Conservation (phyloP, 2,797 vertebrate species). For the Poecilia picta region DNA sequence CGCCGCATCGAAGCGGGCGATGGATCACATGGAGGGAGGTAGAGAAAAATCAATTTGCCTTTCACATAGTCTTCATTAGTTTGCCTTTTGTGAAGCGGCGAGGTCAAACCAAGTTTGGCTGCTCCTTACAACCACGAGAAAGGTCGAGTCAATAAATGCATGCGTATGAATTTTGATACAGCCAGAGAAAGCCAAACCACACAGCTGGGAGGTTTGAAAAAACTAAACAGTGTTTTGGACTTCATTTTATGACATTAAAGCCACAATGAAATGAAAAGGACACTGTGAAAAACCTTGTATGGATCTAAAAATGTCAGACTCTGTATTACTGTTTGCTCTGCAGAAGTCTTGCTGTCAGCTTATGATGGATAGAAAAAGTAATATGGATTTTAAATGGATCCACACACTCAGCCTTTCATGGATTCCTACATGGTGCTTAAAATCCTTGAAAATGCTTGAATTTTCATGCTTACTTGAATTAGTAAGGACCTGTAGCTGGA, state of each 20-base stretch:
- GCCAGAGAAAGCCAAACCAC: constrained; percentile 4
- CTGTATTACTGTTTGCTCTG: not conserved
- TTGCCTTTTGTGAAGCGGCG: constrained; percentile 65
- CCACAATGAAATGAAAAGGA: constrained; percentile 15
- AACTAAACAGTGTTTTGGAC: constrained; percentile 8
- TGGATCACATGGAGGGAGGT: constrained; percentile 38
- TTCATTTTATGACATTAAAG: constrained; percentile 7
- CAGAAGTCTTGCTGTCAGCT: constrained; percentile 3
- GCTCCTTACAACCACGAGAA: constrained; percentile 56
- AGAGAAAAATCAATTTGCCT: constrained; percentile 69
- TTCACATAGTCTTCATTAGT: constrained; percentile 79
- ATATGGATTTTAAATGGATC: constrained; percentile 1
- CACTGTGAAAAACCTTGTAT: constrained; percentile 1
- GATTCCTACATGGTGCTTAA: no score
- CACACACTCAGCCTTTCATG: not conserved
- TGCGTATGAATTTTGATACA: constrained; percentile 34
- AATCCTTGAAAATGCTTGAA: no score
- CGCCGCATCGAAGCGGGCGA: constrained; percentile 16
- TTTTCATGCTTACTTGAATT: no score
- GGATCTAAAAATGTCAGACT: not conserved
- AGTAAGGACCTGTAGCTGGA: no score
- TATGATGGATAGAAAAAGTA: constrained; percentile 2
- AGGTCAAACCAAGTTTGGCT: constrained; percentile 66
- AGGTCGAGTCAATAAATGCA: constrained; percentile 69
- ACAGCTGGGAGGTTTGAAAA: constrained; percentile 7